These are phyloP conservation scores for Eptatretus burgeri DNA, from an alignment of 2,113 vertebrate species.

Conservation along the genomic window DNA sequence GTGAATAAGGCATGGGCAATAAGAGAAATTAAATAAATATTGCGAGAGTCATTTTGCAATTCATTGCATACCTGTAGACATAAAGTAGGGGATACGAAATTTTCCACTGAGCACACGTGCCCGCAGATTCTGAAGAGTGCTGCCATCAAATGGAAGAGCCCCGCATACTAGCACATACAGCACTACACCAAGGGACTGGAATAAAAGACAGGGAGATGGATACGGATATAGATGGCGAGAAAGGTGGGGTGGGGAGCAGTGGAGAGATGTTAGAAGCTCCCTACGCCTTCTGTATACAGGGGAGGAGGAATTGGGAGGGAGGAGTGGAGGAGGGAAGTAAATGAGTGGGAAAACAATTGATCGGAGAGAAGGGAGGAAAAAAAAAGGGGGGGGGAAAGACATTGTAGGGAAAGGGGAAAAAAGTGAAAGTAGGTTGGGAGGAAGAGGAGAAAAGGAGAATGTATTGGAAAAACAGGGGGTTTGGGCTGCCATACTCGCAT, in stretches of 20 bases:
- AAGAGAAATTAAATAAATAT: no score
- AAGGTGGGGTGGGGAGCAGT: background rate
- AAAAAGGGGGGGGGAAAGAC: background rate
- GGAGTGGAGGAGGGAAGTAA: background rate
- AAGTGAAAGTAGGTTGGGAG: no score
- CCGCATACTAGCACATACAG: conserved; percentile 2
- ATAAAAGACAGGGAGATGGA: background rate
- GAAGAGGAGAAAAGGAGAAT: no score
- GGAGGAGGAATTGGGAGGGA: background rate
- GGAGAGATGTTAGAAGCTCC: background rate
- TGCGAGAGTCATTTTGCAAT: no score
- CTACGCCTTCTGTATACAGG: background rate
- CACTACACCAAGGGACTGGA: background rate
- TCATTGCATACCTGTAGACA: background rate
- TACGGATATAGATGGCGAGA: background rate
- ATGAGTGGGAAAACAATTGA: background rate
- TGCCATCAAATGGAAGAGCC: conserved; percentile 1
- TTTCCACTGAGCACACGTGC: background rate
- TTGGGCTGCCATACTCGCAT: no score
- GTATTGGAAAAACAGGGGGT: no score
- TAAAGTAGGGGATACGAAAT: background rate
- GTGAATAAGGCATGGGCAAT: no score
- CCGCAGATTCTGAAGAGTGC: background rate
- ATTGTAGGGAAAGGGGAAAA: no score
- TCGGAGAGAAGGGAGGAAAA: background rate